phyloP scores from a whole-genome alignment of 2,888 invertebrate genomes.

The Acleris cristana region DNA sequence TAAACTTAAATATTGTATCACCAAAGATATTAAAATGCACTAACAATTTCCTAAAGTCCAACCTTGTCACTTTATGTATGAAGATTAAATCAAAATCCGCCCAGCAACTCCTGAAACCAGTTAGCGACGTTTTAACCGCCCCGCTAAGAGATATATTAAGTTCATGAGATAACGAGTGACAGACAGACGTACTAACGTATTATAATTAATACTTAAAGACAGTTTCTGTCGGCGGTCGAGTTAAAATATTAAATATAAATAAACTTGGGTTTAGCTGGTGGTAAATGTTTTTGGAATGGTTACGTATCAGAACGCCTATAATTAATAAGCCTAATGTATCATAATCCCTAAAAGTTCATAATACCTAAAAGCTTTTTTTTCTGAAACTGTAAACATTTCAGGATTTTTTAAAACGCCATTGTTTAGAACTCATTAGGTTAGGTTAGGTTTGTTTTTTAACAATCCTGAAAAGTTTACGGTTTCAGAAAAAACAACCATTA shows the following conservation, averaged over 20 bases:
- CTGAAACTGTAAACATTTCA: no score
- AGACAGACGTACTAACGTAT: conserved; percentile 11
- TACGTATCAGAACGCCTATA: no score
- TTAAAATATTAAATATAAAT: conserved; percentile 42
- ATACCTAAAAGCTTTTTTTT: no score
- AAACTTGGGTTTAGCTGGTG: background rate
- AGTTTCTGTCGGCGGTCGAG: conserved; percentile 44
- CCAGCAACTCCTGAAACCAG: background rate
- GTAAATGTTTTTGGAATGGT: background rate
- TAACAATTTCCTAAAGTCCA: background rate
- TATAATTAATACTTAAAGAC: conserved; percentile 34
- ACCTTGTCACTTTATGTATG: no score
- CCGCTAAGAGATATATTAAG: conserved; percentile 21
- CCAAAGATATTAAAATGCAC: background rate
- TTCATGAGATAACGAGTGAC: conserved; percentile 12
- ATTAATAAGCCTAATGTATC: no score
- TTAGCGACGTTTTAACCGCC: conserved; percentile 15
- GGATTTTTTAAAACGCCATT: no score
- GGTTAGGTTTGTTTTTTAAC: no score
- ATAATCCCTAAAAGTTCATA: no score
- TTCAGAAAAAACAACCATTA: no score
- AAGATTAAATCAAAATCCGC: background rate
- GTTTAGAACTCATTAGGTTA: no score
- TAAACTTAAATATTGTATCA: background rate
- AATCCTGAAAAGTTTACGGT: no score